Conservation (phyloP, 2,113 vertebrate genomes). For the Cichladusa arquata region DNA sequence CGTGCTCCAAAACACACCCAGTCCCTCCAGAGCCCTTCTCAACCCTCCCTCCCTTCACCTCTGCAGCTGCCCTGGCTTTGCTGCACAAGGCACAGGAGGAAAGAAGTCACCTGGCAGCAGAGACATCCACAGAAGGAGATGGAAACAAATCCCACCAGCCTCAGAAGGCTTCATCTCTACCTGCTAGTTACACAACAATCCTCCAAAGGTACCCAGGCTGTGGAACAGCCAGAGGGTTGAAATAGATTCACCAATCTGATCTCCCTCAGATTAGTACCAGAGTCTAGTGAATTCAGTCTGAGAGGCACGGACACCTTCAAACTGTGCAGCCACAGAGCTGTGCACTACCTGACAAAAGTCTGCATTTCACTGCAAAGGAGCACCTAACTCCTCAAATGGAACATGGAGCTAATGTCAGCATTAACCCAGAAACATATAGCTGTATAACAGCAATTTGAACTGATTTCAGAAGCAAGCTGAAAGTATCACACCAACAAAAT, state of each 20-base stretch:
- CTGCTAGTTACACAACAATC: not conserved
- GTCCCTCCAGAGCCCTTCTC: not conserved
- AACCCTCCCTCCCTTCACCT: rapidly evolving
- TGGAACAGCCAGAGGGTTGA: not conserved
- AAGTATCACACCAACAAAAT: not conserved
- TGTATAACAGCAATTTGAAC: not conserved
- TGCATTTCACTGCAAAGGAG: not conserved
- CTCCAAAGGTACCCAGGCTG: not conserved
- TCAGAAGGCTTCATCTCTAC: not conserved
- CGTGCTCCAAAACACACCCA: rapidly evolving
- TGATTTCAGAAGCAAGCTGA: not conserved
- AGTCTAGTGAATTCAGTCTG: not conserved
- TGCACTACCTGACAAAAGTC: not conserved
- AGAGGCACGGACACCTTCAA: not conserved
- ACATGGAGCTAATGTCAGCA: not conserved
- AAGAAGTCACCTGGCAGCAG: not conserved
- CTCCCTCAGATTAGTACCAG: not conserved
- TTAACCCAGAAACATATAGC: not conserved
- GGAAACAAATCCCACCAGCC: not conserved
- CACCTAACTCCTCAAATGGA: not conserved
- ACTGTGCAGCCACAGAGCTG: not conserved
- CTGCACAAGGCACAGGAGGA: not conserved
- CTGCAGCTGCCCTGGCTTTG: not conserved
- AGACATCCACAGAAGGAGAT: not conserved
- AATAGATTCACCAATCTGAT: not conserved